Evolutionary conservation across 2,888 invertebrate genomes (phyloP).

Genomic region (Gandaritis pyraliata): DNA sequence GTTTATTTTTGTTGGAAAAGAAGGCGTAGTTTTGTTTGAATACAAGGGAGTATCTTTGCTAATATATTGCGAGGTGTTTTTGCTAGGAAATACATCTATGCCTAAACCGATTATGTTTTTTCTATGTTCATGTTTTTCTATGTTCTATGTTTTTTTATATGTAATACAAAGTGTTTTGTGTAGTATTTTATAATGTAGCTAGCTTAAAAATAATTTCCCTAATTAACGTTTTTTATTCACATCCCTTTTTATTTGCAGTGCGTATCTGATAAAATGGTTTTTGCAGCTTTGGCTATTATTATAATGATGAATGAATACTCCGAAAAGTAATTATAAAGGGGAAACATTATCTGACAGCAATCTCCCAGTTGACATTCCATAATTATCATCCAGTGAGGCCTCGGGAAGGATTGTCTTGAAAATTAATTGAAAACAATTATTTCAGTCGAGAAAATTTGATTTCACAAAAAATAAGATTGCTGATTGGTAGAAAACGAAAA

Average conservation of each 20-base stretch:
- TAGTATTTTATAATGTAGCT: too few species aligned
- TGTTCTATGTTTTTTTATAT: too few species aligned
- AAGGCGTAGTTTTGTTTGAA: too few species aligned
- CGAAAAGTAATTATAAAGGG: slow-evolving; percentile 33
- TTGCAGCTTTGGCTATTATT: slow-evolving; percentile 8
- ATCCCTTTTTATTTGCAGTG: not conserved
- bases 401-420: slow-evolving; percentile 20
- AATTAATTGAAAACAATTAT: slow-evolving; percentile 28
- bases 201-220: too few species aligned
- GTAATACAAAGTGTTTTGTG: too few species aligned
- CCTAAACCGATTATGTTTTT: too few species aligned
- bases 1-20: too few species aligned
- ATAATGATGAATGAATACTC: slow-evolving; percentile 9
- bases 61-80: too few species aligned
- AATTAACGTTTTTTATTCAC: too few species aligned
- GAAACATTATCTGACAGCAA: slow-evolving; percentile 35
- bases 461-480: slow-evolving; percentile 10
- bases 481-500: slow-evolving; percentile 8
- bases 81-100: too few species aligned
- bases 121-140: too few species aligned
- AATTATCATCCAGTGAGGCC: slow-evolving; percentile 39
- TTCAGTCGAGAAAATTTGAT: slow-evolving; percentile 11
- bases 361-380: slow-evolving; percentile 41
- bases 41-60: too few species aligned
- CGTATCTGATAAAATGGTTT: not conserved